Base-by-base conservation (phyloP, 2,797 vertebrate species). In the Clarias fuscus region DNA sequence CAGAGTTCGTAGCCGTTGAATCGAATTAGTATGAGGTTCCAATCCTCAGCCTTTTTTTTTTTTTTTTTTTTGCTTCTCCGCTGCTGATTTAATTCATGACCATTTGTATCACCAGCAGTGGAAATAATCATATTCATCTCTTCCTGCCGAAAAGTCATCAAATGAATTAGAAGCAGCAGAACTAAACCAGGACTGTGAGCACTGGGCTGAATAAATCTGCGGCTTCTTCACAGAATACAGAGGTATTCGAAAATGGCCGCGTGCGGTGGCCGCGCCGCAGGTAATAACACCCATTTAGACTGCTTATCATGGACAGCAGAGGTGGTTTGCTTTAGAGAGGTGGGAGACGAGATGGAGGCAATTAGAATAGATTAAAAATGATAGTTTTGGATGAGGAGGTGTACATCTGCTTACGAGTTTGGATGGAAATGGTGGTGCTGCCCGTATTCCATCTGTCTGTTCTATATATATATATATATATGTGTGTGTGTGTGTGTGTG, bases 41-140 rank as follows among this genome's bases (percentile, higher is more conserved):
- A 30, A 33, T 82, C 65, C 43, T 30, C 7, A 17, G 24, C 48
- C 43, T 53, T 13, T 53, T 53, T 13, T 43, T 43, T 43, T 43
- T 43, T 43, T 43, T 53, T 53, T 53, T 53, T 53, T 53, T 2
- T 68, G 40, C 64, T 53, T 70, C 43, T 70, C 27, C 7, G 3
- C 37, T 6, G 18, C 77, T 79, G 59, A 81, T 81, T 81, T 62
- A 81, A 68, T 53, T 82, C 64, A 20, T 2, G 64, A 68, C 80
- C 43, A 22, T 82, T 68, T 68, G 62, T 56, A 82, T 82, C 81
- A 82, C 64, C 81, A 82, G 81, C 81, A 82, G 43, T 82, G 48
- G 64, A 82, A 82, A 82, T 82, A 70, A 68, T 82, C 62, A 68
- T 82, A 68, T 82, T 70, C 64, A 82, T 68, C 80, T 82, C 43